Percentiles rank a stretch among this genome's conserved stretches.
Conservation (phyloP, 2,888 invertebrate species). For the Thymelicus lineola region DNA sequence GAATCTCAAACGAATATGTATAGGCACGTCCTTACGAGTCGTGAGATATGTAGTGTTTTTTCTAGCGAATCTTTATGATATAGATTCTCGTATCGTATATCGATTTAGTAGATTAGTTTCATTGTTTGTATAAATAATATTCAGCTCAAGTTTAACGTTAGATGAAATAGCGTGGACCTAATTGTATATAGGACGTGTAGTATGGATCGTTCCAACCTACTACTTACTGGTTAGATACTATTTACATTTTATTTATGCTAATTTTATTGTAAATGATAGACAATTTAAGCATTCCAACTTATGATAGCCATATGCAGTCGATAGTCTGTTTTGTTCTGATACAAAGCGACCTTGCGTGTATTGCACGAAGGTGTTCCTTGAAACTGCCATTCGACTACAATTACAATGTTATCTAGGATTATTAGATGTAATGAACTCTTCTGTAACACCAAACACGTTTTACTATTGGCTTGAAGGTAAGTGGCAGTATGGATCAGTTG, state of each 20-base stretch:
- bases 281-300: constrained; percentile 71
- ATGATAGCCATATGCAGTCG: constrained; percentile 62
- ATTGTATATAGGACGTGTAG: constrained; percentile 54
- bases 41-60: constrained; percentile 31
- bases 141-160: constrained; percentile 56
- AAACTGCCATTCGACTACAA: constrained; percentile 61
- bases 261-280: constrained; percentile 59
- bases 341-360: constrained; percentile 49
- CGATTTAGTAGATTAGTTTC: constrained; percentile 40
- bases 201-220: constrained; percentile 30
- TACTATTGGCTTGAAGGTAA: constrained; percentile 37
- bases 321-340: constrained; percentile 49
- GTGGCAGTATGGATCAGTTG: constrained; percentile 6
- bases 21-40: constrained; percentile 29
- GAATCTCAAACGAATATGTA: constrained; percentile 23
- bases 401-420: constrained; percentile 36
- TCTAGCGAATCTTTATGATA: constrained; percentile 28
- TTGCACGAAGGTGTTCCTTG: constrained; percentile 63
- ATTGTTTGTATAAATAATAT: constrained; percentile 42
- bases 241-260: constrained; percentile 51
- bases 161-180: constrained; percentile 55
- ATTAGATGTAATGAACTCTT: constrained; percentile 48
- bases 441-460: constrained; percentile 63
- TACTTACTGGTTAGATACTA: constrained; percentile 40
- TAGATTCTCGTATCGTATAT: constrained; percentile 37